These are phyloP conservation scores for Oxygymnocypris stewartii DNA, from an alignment of 2,113 vertebrate genomes.

Conservation along the genomic window DNA sequence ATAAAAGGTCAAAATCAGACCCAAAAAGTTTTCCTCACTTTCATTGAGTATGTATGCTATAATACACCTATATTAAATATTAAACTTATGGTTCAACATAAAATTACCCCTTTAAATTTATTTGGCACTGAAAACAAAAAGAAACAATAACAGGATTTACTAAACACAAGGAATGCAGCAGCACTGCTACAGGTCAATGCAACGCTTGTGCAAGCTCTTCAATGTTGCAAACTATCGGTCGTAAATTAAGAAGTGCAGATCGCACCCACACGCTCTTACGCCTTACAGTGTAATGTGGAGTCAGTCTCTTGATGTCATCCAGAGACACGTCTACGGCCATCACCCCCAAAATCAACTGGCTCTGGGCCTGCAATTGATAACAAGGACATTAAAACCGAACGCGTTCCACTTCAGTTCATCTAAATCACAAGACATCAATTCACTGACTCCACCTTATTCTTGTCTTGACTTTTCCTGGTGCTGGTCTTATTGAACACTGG, in stretches of 20 bases:
- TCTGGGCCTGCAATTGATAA: slow-evolving; percentile 70
- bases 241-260: slow-evolving; percentile 13
- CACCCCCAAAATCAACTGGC: slow-evolving; percentile 94
- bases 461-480: slow-evolving; percentile 55
- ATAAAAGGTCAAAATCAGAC: background rate
- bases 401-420: background rate
- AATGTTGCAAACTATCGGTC: slow-evolving; percentile 9
- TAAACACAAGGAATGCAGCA: slow-evolving; percentile 5
- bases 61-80: background rate
- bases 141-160: background rate
- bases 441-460: slow-evolving; percentile 41
- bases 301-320: slow-evolving; percentile 94
- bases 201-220: slow-evolving; percentile 3
- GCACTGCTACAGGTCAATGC: background rate
- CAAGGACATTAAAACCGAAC: background rate
- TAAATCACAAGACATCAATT: background rate
- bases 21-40: background rate
- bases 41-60: background rate
- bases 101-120: background rate
- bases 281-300: slow-evolving; percentile 92
- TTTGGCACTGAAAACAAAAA: background rate
- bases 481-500: slow-evolving; percentile 89
- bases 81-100: background rate
- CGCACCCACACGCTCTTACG: background rate
- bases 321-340: slow-evolving; percentile 97